Conservation (phyloP, 1,140 invertebrate genomes). For the Drosophila repletoides region DNA sequence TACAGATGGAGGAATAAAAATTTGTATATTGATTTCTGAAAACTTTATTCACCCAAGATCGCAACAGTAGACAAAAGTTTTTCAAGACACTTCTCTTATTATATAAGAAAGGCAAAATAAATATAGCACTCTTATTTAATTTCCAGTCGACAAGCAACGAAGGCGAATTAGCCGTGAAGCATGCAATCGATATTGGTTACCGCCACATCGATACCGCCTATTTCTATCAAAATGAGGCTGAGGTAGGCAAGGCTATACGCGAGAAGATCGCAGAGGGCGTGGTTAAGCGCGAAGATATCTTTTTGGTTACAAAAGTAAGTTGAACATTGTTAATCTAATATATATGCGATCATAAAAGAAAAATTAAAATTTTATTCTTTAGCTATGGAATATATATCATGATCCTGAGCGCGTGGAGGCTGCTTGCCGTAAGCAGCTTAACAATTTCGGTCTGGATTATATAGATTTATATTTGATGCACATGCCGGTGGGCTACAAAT, state of each 20-base stretch:
- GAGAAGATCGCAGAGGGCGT: conserved; percentile 86
- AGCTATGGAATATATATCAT: conserved; percentile 84
- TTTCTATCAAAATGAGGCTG: conserved; percentile 89
- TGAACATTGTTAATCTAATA: too few relatives aligned
- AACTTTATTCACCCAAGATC: too few relatives aligned
- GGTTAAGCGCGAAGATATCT: conserved; percentile 91
- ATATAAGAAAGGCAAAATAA: too few relatives aligned
- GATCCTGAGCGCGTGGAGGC: conserved; percentile 81
- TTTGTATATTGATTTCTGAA: too few relatives aligned
- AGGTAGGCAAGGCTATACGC: conserved; percentile 88
- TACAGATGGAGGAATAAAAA: too few relatives aligned
- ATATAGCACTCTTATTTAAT: neutral
- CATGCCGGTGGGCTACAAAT: conserved; percentile 85
- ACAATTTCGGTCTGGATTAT: conserved; percentile 85
- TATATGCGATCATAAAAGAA: too few relatives aligned
- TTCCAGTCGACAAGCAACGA: conserved; percentile 86
- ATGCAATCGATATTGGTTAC: conserved; percentile 90
- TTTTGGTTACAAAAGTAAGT: conserved; percentile 89
- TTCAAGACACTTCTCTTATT: too few relatives aligned
- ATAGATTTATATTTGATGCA: conserved; percentile 89
- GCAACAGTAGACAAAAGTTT: too few relatives aligned
- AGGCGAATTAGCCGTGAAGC: conserved; percentile 86
- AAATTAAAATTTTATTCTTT: neutral
- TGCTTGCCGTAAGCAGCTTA: conserved; percentile 84
- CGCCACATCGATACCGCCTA: conserved; percentile 93